Evolutionary conservation across 2,888 invertebrate genomes (phyloP).

Genomic region (Nemapogon koenigi): DNA sequence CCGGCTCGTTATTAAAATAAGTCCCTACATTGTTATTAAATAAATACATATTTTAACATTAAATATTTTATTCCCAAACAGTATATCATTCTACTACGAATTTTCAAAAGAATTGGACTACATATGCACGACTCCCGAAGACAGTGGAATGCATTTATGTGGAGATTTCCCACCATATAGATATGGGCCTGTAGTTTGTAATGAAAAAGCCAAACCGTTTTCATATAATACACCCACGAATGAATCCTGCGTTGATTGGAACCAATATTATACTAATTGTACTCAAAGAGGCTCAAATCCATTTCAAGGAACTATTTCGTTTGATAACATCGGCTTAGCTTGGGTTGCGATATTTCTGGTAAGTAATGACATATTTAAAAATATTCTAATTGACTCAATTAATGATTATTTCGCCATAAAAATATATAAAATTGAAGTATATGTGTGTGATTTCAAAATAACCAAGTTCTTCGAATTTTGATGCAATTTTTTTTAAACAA

Average conservation of each 20-base stretch:
- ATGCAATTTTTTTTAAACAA: too few relatives aligned
- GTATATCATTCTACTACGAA: constrained; percentile 85
- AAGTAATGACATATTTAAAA: too few relatives aligned
- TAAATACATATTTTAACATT: too few relatives aligned
- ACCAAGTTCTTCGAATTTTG: too few relatives aligned
- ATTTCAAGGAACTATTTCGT: constrained; percentile 98
- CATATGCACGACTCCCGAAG: constrained; percentile 93
- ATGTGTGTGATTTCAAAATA: too few relatives aligned
- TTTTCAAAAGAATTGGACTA: constrained; percentile 92
- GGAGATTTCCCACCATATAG: constrained; percentile 81
- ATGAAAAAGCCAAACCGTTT: constrained; percentile 70
- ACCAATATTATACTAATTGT: constrained; percentile 97
- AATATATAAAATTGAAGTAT: too few relatives aligned
- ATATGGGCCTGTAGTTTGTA: constrained; percentile 77
- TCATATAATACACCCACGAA: constrained; percentile 71
- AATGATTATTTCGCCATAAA: too few relatives aligned
- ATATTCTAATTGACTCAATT: too few relatives aligned
- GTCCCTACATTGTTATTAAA: too few relatives aligned
- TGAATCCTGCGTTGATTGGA: constrained; percentile 95
- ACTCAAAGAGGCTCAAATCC: constrained; percentile 93
- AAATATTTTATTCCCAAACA: constrained; percentile 27
- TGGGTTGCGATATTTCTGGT: constrained; percentile 99
- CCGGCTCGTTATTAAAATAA: too few relatives aligned
- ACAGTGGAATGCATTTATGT: constrained; percentile 95
- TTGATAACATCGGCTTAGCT: constrained; percentile 99